Percentiles rank a stretch among this genome's conserved stretches.
Evolutionary conservation across 1,140 invertebrate genomes (phyloP).

Genomic region (Schmidtea mediterranea): DNA sequence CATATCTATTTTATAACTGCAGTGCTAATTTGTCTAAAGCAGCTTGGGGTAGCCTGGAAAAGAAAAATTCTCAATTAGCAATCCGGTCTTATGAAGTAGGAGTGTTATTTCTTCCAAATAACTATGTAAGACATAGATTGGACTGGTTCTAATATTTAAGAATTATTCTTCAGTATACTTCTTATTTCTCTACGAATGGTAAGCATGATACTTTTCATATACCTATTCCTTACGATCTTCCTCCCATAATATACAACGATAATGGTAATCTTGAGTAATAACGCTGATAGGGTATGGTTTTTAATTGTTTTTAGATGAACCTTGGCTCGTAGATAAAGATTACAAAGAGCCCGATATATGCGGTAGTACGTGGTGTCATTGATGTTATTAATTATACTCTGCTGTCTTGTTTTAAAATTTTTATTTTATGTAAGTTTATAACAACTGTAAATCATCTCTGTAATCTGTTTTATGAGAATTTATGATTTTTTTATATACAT

Average conservation of each 20-base stretch:
- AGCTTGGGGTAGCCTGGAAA: constrained; percentile 56
- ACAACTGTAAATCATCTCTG: too few species aligned
- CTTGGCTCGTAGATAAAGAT: neutral
- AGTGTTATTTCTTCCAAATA: constrained; percentile 57
- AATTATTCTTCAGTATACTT: constrained; percentile 8
- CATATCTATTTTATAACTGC: neutral
- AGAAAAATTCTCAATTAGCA: constrained; percentile 36
- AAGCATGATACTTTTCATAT: constrained; percentile 23
- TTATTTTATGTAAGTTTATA: too few species aligned
- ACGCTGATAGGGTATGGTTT: neutral
- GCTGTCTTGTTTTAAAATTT: too few species aligned
- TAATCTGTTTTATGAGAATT: too few species aligned
- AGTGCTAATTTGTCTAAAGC: constrained; percentile 79
- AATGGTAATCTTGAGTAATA: constrained; percentile 35
- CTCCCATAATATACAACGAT: constrained; percentile 35
- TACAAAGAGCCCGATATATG: neutral
- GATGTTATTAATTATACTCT: too few species aligned
- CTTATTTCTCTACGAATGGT: constrained; percentile 3
- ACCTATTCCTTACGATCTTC: constrained; percentile 49
- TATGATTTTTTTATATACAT: too few species aligned
- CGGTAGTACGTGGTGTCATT: neutral
- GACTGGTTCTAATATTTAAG: constrained; percentile 11
- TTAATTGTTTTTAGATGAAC: neutral
- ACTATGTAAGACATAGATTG: constrained; percentile 16
- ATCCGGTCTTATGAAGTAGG: constrained; percentile 69